These are phyloP conservation scores for Serinus canaria DNA, from an alignment of 2,113 vertebrate species.

Conservation along the genomic window DNA sequence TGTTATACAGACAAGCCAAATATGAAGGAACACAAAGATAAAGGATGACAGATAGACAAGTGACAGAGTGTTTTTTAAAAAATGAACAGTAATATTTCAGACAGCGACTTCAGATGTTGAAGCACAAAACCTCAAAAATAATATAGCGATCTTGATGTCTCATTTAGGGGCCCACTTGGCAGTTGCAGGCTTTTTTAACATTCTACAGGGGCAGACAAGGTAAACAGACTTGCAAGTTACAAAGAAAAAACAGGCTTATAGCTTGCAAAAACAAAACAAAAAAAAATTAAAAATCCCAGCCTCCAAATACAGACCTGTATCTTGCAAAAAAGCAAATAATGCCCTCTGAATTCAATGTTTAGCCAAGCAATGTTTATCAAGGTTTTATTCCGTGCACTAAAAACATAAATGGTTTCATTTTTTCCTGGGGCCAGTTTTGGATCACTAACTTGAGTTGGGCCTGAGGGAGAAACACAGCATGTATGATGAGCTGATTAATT, in stretches of 20 bases:
- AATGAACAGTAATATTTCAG: slow-evolving; percentile 19
- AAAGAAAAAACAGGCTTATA: not conserved
- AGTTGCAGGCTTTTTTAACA: not conserved
- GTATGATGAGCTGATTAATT: slow-evolving; percentile 82
- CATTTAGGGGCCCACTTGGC: not conserved
- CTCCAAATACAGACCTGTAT: not conserved
- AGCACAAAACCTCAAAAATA: not conserved
- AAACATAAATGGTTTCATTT: slow-evolving; percentile 69
- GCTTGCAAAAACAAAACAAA: not conserved
- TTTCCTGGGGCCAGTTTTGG: slow-evolving; percentile 72
- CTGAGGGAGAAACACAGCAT: slow-evolving; percentile 71
- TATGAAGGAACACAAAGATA: slow-evolving; percentile 15
- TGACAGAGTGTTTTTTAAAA: slow-evolving; percentile 14
- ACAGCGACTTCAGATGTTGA: not conserved
- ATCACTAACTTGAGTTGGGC: slow-evolving; percentile 72
- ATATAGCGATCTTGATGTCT: slow-evolving; percentile 22
- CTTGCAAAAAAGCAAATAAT: slow-evolving; percentile 13
- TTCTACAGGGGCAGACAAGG: not conserved
- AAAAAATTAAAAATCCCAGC: not conserved
- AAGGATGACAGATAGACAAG: slow-evolving; percentile 4
- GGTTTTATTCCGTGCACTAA: slow-evolving; percentile 54
- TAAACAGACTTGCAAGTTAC: not conserved
- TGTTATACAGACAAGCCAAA: slow-evolving; percentile 48
- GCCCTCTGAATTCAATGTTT: slow-evolving; percentile 65
- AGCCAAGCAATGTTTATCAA: slow-evolving; percentile 66